A percentile compares a stretch with the other conserved stretches of the same genome.
phyloP scores from a whole-genome alignment of 2,888 invertebrate genomes.

The Xylocampa areola region DNA sequence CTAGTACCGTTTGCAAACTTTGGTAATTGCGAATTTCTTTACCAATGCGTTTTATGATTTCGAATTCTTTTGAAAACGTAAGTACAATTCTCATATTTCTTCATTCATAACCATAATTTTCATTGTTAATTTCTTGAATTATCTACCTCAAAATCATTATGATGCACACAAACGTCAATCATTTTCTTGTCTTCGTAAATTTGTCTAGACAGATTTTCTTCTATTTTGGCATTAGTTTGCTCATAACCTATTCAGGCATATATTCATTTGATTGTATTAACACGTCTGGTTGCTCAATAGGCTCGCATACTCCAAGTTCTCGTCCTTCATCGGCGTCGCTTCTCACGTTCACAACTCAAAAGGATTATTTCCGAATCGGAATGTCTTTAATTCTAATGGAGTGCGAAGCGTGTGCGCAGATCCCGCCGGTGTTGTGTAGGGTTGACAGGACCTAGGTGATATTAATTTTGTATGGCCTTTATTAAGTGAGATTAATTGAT shows the following conservation, averaged over 20 bases:
- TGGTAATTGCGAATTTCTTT: too few species aligned
- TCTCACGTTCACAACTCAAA: constrained; percentile 62
- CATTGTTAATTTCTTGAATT: too few species aligned
- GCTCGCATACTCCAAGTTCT: constrained; percentile 35
- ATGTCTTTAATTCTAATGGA: constrained; percentile 66
- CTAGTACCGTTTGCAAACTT: background rate
- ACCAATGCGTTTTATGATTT: too few species aligned
- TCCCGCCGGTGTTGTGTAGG: constrained; percentile 46
- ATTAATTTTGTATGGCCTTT: background rate
- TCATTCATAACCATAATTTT: too few species aligned
- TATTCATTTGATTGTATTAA: constrained; percentile 48
- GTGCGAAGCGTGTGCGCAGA: constrained; percentile 62
- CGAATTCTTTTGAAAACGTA: too few species aligned
- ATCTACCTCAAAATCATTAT: too few species aligned
- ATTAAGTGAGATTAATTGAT: too few species aligned
- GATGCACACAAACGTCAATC: constrained; percentile 21
- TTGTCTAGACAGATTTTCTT: constrained; percentile 30
- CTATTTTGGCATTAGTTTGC: constrained; percentile 16
- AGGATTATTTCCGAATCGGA: constrained; percentile 65
- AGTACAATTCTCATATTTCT: too few species aligned
- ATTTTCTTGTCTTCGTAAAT: constrained; percentile 3
- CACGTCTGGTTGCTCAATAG: constrained; percentile 46
- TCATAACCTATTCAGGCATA: constrained; percentile 45
- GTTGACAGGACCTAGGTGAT: constrained; percentile 26
- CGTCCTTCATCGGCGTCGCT: constrained; percentile 54